phyloP scores from a whole-genome alignment of 2,113 vertebrate species.

The Malurus elegans region DNA sequence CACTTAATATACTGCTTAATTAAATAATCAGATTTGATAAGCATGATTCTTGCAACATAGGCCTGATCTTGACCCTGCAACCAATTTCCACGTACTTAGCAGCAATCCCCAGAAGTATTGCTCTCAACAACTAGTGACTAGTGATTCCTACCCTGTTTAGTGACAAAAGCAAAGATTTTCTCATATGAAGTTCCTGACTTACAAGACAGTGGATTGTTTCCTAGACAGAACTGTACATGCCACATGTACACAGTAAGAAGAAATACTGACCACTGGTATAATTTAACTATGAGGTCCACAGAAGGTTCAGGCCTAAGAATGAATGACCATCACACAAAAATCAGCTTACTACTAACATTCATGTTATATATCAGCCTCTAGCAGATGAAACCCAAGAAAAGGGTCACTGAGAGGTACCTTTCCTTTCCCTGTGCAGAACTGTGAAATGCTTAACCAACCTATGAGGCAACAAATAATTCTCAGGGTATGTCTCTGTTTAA shows the following conservation, averaged over 20 bases:
- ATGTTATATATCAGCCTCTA: not conserved
- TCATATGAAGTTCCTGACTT: not conserved
- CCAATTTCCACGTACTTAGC: not conserved
- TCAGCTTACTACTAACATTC: not conserved
- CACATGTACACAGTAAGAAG: not conserved
- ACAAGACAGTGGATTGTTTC: not conserved
- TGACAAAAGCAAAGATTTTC: not conserved
- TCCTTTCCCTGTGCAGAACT: not conserved
- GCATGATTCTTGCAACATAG: not conserved
- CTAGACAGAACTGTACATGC: not conserved
- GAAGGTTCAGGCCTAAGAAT: not conserved
- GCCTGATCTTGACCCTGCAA: not conserved
- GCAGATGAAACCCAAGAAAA: not conserved
- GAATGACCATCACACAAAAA: not conserved
- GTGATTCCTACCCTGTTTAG: not conserved
- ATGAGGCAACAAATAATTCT: not conserved
- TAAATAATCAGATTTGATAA: not conserved
- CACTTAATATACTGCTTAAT: not conserved
- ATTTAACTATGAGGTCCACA: not conserved
- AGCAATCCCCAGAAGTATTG: not conserved
- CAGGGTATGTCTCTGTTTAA: not conserved
- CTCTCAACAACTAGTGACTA: not conserved
- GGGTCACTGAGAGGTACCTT: not conserved
- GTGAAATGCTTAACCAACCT: not conserved
- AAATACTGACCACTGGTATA: not conserved